These are phyloP conservation scores for Toxotes jaculatrix DNA, from an alignment of 2,113 vertebrate genomes.

Conservation along the genomic window DNA sequence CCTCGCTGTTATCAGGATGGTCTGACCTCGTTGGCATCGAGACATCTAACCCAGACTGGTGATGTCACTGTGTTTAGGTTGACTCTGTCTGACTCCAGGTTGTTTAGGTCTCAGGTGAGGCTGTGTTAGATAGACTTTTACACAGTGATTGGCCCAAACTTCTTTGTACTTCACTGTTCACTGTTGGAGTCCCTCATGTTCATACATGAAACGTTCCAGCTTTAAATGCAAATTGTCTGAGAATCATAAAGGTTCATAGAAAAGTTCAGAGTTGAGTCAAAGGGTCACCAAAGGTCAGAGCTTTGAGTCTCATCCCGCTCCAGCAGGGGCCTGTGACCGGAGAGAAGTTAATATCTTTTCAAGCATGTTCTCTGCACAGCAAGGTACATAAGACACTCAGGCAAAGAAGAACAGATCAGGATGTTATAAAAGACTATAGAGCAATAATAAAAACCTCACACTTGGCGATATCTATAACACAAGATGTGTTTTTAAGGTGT, in stretches of 20 bases:
- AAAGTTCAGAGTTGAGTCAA: background rate
- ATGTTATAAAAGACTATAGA: background rate
- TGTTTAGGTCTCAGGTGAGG: background rate
- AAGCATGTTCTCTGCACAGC: constrained; percentile 13
- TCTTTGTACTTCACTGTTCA: background rate
- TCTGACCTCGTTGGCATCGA: constrained; percentile 26
- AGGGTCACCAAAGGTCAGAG: background rate
- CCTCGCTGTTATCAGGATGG: constrained; percentile 27
- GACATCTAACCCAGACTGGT: constrained; percentile 51
- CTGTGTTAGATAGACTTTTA: background rate
- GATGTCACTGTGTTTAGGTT: constrained; percentile 52
- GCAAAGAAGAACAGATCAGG: background rate
- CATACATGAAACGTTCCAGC: too few species aligned
- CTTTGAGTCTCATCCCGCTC: background rate
- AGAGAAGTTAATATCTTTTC: background rate
- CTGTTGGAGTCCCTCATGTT: too few species aligned
- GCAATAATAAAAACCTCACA: constrained; percentile 7
- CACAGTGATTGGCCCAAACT: background rate
- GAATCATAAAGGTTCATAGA: too few species aligned
- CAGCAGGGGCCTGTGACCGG: constrained; percentile 1
- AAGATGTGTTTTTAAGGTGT: constrained; percentile 29
- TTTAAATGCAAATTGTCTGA: too few species aligned
- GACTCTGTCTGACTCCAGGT: background rate
- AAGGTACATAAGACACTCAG: background rate
- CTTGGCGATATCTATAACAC: constrained; percentile 11